phyloP scores from a whole-genome alignment of 2,888 invertebrate species.

The Tetragonula carbonaria region DNA sequence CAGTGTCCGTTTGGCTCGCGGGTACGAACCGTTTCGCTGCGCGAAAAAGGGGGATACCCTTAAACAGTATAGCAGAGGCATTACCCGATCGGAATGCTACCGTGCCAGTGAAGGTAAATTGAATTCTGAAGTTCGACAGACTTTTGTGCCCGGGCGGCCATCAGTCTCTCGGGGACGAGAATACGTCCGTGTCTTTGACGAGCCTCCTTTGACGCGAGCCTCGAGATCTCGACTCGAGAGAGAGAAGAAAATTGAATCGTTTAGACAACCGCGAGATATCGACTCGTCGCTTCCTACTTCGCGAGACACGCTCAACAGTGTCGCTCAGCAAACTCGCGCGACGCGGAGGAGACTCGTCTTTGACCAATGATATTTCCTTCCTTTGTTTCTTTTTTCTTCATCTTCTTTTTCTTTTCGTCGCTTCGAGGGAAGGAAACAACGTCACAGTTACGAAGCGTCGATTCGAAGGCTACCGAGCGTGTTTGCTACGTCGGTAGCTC shows the following conservation, averaged over 20 bases:
- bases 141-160: background rate
- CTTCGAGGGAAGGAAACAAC: constrained; percentile 22
- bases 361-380: background rate
- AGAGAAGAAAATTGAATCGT: constrained; percentile 8
- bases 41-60: constrained; percentile 52
- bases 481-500: constrained; percentile 4
- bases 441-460: background rate
- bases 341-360: constrained; percentile 20
- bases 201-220: background rate
- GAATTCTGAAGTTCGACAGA: constrained; percentile 52
- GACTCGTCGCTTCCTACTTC: background rate
- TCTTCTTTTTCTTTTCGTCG: background rate
- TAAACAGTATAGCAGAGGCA: constrained; percentile 63
- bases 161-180: background rate
- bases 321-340: background rate
- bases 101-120: constrained; percentile 78
- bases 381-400: too few species aligned
- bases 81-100: constrained; percentile 76
- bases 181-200: background rate
- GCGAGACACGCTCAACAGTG: background rate
- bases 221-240: too few species aligned
- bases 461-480: constrained; percentile 21
- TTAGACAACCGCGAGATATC: background rate
- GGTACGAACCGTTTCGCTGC: constrained; percentile 24
- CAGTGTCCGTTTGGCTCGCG: constrained; percentile 25